phyloP scores from a whole-genome alignment of 2,113 vertebrate genomes.

The Burhinus oedicnemus region DNA sequence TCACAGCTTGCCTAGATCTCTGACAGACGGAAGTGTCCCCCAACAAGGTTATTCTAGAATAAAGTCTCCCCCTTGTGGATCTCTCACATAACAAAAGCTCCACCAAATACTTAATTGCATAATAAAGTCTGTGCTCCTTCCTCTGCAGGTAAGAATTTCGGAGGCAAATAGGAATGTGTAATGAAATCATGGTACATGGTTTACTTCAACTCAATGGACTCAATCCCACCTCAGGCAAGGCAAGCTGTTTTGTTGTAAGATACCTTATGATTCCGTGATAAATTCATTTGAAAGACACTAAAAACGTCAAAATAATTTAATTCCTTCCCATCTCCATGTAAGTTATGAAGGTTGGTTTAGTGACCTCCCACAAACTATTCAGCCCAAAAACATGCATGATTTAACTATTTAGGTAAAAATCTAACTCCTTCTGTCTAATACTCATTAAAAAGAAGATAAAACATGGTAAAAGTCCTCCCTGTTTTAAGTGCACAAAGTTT shows the following conservation, averaged over 20 bases:
- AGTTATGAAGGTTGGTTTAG: background rate
- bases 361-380: background rate
- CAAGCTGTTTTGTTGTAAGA: background rate
- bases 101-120: background rate
- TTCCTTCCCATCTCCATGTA: background rate
- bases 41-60: constrained; percentile 54
- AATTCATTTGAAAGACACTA: background rate
- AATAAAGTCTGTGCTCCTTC: background rate
- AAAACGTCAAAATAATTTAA: background rate
- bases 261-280: background rate
- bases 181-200: background rate
- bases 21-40: background rate
- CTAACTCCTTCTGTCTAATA: background rate
- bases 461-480: background rate
- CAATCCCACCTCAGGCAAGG: background rate
- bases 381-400: background rate
- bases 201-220: background rate
- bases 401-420: background rate
- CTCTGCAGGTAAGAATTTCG: background rate
- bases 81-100: constrained; percentile 30
- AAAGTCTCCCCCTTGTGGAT: constrained; percentile 50
- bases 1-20: background rate
- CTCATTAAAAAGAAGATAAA: background rate
- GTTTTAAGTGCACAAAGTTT: background rate
- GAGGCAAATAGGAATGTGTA: background rate